Evolutionary conservation across 92 coral and sea anemone genomes (phyloP).

Genomic region (Palythoa grandiflora): DNA sequence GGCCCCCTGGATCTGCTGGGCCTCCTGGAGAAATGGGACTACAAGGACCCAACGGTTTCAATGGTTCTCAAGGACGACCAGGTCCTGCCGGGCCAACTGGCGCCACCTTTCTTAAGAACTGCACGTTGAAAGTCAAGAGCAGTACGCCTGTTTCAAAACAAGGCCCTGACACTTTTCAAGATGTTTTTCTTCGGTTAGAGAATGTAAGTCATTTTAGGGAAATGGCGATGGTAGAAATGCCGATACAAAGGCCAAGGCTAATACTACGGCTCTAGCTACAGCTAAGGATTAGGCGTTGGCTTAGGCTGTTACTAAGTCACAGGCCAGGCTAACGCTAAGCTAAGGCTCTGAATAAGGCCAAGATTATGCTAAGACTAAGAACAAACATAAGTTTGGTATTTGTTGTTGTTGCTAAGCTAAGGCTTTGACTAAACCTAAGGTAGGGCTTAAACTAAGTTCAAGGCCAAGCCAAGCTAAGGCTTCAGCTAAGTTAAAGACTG

Average conservation of each 20-base stretch:
- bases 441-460: too few relatives aligned
- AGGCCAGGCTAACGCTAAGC: too few relatives aligned
- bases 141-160: not conserved
- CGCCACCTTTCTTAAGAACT: not conserved
- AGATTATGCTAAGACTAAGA: too few relatives aligned
- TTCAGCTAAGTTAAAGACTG: too few relatives aligned
- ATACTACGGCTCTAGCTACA: too few relatives aligned
- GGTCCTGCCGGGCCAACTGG: constrained; percentile 11
- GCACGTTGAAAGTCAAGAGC: not conserved
- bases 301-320: too few relatives aligned
- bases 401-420: too few relatives aligned
- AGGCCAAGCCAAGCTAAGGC: too few relatives aligned
- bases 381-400: too few relatives aligned
- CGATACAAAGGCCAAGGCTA: not conserved
- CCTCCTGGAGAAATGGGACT: not conserved
- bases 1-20: constrained; percentile 1
- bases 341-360: too few relatives aligned
- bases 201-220: not conserved
- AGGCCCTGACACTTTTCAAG: not conserved
- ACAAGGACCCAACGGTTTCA: not conserved
- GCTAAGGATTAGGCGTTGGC: too few relatives aligned
- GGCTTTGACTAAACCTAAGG: too few relatives aligned
- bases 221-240: not conserved
- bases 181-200: not conserved
- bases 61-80: constrained; percentile 2